These are phyloP conservation scores for Belonocnema kinseyi DNA, from an alignment of 1,140 invertebrate genomes.

Conservation along the genomic window DNA sequence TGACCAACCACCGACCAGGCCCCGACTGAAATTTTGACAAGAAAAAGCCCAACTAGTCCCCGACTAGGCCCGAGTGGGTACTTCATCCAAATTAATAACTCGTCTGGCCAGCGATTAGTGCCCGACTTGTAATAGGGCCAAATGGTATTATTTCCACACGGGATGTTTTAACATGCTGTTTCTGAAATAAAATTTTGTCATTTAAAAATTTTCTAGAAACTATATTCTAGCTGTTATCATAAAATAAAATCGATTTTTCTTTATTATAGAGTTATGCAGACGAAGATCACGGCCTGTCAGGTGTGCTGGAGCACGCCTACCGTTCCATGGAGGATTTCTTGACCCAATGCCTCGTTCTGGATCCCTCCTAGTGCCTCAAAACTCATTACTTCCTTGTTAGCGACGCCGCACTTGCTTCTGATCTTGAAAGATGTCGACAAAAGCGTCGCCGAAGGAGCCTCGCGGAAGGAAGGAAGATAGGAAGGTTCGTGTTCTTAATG, in stretches of 20 bases:
- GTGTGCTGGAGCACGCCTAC: conserved; percentile 89
- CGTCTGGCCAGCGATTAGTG: too few relatives aligned
- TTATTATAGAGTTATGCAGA: conserved; percentile 85
- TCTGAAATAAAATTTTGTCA: not conserved
- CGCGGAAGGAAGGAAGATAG: conserved; percentile 32
- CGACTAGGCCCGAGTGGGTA: too few relatives aligned
- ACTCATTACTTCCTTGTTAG: conserved; percentile 68
- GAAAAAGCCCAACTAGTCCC: too few relatives aligned
- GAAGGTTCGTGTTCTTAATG: conserved; percentile 37
- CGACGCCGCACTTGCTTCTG: conserved; percentile 66
- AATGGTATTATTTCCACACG: too few relatives aligned
- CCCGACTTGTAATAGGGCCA: too few relatives aligned
- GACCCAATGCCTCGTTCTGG: conserved; percentile 88
- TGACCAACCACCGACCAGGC: too few relatives aligned
- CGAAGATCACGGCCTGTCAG: conserved; percentile 85
- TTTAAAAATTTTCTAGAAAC: not conserved
- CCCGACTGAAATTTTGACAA: too few relatives aligned
- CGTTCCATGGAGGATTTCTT: conserved; percentile 91
- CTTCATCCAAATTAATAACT: too few relatives aligned
- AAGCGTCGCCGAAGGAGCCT: conserved; percentile 43
- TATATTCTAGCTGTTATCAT: not conserved
- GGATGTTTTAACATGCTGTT: too few relatives aligned
- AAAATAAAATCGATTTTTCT: conserved; percentile 2
- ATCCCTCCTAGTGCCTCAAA: conserved; percentile 79
- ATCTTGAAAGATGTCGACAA: conserved; percentile 52